These are phyloP conservation scores for Cephus pygmeus DNA, from an alignment of 2,888 invertebrate genomes.

Conservation along the genomic window DNA sequence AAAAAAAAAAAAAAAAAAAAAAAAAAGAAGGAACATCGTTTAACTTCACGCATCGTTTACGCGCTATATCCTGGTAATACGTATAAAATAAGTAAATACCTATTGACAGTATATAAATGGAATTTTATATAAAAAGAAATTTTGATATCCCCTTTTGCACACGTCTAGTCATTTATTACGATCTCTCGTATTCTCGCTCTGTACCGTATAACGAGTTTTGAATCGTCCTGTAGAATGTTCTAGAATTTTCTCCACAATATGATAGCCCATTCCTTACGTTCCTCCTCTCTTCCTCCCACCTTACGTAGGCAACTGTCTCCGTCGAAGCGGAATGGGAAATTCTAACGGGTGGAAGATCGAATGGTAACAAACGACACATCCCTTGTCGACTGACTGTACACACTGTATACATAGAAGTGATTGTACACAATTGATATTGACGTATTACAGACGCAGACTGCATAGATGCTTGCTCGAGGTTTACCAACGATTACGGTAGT, in stretches of 20 bases:
- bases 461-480: background rate
- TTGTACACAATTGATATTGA: background rate
- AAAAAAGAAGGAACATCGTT: background rate
- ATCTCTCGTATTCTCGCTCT: background rate
- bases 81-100: background rate
- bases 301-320: background rate
- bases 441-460: background rate
- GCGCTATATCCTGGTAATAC: background rate
- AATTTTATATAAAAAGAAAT: background rate
- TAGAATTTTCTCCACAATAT: background rate
- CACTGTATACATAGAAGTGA: background rate
- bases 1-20: no score
- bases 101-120: background rate
- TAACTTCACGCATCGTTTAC: background rate
- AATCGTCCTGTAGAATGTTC: background rate
- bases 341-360: background rate
- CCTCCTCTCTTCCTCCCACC: background rate
- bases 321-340: background rate
- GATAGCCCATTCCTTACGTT: background rate
- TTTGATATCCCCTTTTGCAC: background rate
- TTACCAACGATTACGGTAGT: background rate
- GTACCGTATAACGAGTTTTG: background rate
- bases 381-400: background rate
- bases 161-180: background rate
- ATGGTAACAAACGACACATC: background rate